These are phyloP conservation scores for Tenthredo distinguenda DNA, from an alignment of 2,888 invertebrate genomes.

Conservation along the genomic window DNA sequence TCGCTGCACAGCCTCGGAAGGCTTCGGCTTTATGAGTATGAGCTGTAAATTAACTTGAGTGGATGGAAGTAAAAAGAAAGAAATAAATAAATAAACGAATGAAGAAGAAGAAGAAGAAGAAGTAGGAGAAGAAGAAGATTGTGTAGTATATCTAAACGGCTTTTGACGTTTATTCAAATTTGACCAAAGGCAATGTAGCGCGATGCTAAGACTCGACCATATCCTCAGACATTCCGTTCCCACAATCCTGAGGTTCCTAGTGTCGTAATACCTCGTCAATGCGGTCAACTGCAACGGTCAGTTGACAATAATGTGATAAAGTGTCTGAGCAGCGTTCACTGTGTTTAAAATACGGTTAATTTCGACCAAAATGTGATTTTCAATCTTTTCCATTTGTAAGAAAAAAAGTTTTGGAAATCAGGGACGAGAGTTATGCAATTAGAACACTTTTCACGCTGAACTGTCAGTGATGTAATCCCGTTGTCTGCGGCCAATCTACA, in stretches of 20 bases:
- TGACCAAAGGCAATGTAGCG: background rate
- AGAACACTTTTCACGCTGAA: background rate
- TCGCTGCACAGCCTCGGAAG: background rate
- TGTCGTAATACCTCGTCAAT: slow-evolving; percentile 35
- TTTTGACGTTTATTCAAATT: slow-evolving; percentile 45
- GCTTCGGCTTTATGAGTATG: background rate
- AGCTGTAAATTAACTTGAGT: background rate
- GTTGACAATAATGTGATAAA: slow-evolving; percentile 24
- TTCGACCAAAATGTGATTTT: background rate
- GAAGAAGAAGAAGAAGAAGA: background rate
- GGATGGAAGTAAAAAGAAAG: background rate
- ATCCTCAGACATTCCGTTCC: slow-evolving; percentile 47
- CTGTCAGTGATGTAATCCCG: slow-evolving; percentile 61
- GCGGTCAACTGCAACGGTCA: slow-evolving; percentile 10
- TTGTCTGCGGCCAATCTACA: slow-evolving; percentile 64
- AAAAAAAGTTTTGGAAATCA: background rate
- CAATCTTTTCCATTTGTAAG: background rate
- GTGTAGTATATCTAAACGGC: background rate
- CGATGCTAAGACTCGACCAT: slow-evolving; percentile 13
- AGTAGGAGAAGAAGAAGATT: background rate
- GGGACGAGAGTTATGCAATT: background rate
- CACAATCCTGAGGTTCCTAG: slow-evolving; percentile 45
- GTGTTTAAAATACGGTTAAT: background rate
- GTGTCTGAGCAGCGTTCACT: background rate
- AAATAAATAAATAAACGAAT: background rate